Base-by-base conservation (phyloP, 2,797 vertebrate genomes). In the Brachyalestes nurse region DNA sequence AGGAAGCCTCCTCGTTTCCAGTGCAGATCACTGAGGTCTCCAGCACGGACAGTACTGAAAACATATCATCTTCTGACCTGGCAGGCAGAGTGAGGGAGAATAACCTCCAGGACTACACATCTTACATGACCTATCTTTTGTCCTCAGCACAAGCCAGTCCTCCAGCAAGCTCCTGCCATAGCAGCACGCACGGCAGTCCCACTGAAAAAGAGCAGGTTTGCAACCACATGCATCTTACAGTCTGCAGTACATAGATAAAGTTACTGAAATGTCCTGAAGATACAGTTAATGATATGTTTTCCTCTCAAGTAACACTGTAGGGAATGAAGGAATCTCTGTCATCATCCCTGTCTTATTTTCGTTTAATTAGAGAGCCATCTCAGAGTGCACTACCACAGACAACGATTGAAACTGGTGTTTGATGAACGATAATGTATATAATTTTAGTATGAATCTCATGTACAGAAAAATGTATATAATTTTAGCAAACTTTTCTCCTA, bases 111-210 rank as follows among this genome's bases (percentile, higher is more conserved):
- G 95, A 96, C 87, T 97, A 97, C 83, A 82, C 83, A 55, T 82
- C 84, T 28, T 97, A 97, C 92, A 97, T 97, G 95, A 87, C 94
- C 28, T 90, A 72, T 13, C 92, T 97, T 0, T 86, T 95, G 81
- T 89, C 86, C 0, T 62, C 82, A 0, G 91, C 83, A 0, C 86
- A 86, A 40, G 12, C 53, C 57, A 93, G 89, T 77, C 93, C 90
- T 0, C 82, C 90, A 0, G 75, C 3, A 38, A 96, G 95, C 83
- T 92, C 95, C 0, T 91, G 83, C 14, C 90, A 85, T 0, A 79
- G 80, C 91, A 91, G 92, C 65, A 61, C 87, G 0, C 90, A 91
- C 61, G 86, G 91, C n/a, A 97, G 95, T 81, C 94, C 95, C 17
- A 90, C 83, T 0, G 49, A 90, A 62, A 86, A 85, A 40, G 92